Evolutionary conservation across 2,888 invertebrate species (phyloP).

Genomic region (Cephalotes varians): DNA sequence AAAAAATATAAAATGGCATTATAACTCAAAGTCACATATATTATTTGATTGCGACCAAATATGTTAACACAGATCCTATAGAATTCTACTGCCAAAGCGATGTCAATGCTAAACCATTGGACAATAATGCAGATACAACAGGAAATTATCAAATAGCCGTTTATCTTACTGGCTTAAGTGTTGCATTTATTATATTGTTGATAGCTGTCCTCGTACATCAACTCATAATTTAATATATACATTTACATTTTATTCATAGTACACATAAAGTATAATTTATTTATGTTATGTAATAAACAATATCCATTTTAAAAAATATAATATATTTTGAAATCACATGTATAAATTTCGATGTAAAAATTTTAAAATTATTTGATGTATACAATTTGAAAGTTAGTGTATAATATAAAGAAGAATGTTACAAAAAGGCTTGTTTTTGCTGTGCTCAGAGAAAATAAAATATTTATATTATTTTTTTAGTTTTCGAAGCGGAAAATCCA

Average conservation of each 20-base stretch:
- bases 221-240: slow-evolving; percentile 44
- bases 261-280: slow-evolving; percentile 12
- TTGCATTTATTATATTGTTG: slow-evolving; percentile 89
- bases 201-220: slow-evolving; percentile 89
- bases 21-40: neutral
- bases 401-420: neutral
- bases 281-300: neutral
- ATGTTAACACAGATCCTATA: slow-evolving; percentile 81
- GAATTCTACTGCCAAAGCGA: slow-evolving; percentile 85
- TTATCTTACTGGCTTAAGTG: slow-evolving; percentile 88
- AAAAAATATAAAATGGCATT: slow-evolving; percentile 6
- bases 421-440: too few species aligned
- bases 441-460: too few species aligned
- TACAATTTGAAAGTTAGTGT: slow-evolving; percentile 27
- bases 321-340: slow-evolving; percentile 21
- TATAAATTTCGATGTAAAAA: slow-evolving; percentile 62
- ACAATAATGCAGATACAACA: slow-evolving; percentile 87
- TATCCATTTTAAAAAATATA: slow-evolving; percentile 1
- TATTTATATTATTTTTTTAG: too few species aligned
- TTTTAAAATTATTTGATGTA: slow-evolving; percentile 54
- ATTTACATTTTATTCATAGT: neutral
- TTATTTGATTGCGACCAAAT: slow-evolving; percentile 8
- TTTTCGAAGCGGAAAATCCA: too few species aligned
- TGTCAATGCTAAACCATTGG: slow-evolving; percentile 86
- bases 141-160: slow-evolving; percentile 88